Conservation (phyloP, 2,797 vertebrate genomes). For the Parotocinclus haroldoi region DNA sequence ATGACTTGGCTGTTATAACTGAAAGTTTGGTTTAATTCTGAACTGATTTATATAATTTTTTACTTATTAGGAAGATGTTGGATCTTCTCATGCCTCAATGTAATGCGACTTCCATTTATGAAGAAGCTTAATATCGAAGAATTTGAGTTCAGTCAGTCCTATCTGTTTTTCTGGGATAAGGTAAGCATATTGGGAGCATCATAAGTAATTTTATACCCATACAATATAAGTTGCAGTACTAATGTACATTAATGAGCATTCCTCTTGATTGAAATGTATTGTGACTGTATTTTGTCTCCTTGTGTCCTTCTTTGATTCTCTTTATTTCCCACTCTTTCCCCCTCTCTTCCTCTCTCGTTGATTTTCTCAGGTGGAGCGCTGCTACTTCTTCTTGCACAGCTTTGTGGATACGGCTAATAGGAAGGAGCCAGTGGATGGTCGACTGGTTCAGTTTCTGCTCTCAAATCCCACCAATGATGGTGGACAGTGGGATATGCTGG, state of each 20-base stretch:
- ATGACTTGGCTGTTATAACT: too few species aligned
- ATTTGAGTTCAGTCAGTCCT: slow-evolving; percentile 98
- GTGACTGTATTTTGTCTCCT: slow-evolving; percentile 39
- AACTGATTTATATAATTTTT: too few species aligned
- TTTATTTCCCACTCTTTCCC: background rate
- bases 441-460: slow-evolving; percentile 90
- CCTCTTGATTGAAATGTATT: slow-evolving; percentile 42
- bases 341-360: background rate
- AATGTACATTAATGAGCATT: too few species aligned
- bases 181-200: too few species aligned
- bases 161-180: slow-evolving; percentile 99
- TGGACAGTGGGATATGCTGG: slow-evolving; percentile 98
- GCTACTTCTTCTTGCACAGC: slow-evolving; percentile 90
- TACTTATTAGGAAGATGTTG: slow-evolving; percentile 93
- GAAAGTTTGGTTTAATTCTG: too few species aligned
- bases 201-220: too few species aligned
- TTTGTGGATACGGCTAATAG: slow-evolving; percentile 89
- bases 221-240: too few species aligned
- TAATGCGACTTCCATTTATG: slow-evolving; percentile 97
- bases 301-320: background rate
- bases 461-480: slow-evolving; percentile 92
- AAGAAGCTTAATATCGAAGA: slow-evolving; percentile 97
- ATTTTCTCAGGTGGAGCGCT: slow-evolving; percentile 83
- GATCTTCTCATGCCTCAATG: slow-evolving; percentile 98
- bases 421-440: slow-evolving; percentile 88